phyloP scores from a whole-genome alignment of 1,140 invertebrate species.

The Helicoverpa zea region DNA sequence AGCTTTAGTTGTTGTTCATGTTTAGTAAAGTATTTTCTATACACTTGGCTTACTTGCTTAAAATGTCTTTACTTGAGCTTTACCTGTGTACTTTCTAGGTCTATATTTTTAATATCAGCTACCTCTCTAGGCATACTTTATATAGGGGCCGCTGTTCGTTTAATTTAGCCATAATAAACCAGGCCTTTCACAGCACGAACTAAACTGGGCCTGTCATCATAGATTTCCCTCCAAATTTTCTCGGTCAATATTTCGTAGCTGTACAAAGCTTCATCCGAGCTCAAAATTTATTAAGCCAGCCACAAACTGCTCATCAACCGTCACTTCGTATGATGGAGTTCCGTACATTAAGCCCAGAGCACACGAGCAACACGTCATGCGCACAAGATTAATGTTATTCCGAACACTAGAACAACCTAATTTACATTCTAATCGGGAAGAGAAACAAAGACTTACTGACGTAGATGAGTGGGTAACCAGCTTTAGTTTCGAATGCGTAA shows the following conservation, averaged over 20 bases:
- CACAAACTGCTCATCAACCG: neutral
- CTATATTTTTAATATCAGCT: too few species aligned
- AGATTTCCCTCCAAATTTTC: constrained; percentile 4
- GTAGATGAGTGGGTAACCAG: neutral
- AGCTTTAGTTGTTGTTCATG: too few species aligned
- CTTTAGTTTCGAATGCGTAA: too few species aligned
- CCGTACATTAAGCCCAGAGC: neutral
- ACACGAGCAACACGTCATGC: constrained; percentile 28
- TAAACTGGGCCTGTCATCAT: neutral
- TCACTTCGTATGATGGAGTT: constrained; percentile 13
- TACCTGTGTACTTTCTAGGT: too few species aligned
- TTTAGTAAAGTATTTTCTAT: too few species aligned
- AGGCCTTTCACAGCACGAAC: neutral
- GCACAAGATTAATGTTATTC: constrained; percentile 61
- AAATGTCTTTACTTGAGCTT: too few species aligned
- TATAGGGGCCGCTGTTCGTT: neutral
- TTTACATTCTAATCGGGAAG: constrained; percentile 31
- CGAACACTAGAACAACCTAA: constrained; percentile 51
- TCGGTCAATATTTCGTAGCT: constrained; percentile 9
- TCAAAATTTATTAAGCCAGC: constrained; percentile 28
- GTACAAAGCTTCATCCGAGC: neutral
- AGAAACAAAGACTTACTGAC: constrained; percentile 33
- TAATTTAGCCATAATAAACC: neutral
- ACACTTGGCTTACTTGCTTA: too few species aligned
- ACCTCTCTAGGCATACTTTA: neutral